Percentiles rank a stretch among this genome's conserved stretches.
These are phyloP conservation scores for Sphinx pinastri DNA, from an alignment of 2,888 invertebrate genomes.

Conservation along the genomic window DNA sequence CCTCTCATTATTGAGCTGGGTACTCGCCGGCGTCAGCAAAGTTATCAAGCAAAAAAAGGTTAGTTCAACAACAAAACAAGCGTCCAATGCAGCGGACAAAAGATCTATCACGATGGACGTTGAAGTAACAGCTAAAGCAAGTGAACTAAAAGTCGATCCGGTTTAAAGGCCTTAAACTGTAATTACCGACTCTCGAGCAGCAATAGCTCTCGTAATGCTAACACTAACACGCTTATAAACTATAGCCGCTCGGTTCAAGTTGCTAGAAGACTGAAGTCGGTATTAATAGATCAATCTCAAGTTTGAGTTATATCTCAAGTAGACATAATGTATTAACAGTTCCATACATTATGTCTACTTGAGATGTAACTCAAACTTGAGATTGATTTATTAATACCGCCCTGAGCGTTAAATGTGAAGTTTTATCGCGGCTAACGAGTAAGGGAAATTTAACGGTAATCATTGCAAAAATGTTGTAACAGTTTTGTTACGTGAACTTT, in stretches of 20 bases:
- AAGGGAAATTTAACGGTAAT: background rate
- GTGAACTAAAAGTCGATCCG: slow-evolving; percentile 36
- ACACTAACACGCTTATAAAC: slow-evolving; percentile 24
- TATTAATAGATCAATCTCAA: too few species aligned
- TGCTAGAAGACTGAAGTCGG: too few species aligned
- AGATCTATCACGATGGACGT: slow-evolving; percentile 33
- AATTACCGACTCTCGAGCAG: slow-evolving; percentile 36
- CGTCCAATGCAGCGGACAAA: slow-evolving; percentile 27
- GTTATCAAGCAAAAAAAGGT: background rate
- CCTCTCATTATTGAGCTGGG: background rate
- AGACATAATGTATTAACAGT: too few species aligned
- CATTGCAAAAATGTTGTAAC: background rate
- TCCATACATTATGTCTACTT: too few species aligned
- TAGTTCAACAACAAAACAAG: background rate
- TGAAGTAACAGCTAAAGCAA: slow-evolving; percentile 38
- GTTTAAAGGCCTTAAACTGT: slow-evolving; percentile 37
- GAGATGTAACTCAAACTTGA: too few species aligned
- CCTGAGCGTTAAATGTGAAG: slow-evolving; percentile 12
- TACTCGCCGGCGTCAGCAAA: background rate
- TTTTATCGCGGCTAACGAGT: slow-evolving; percentile 12
- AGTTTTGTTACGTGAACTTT: background rate
- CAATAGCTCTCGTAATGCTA: slow-evolving; percentile 26
- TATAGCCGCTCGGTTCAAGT: slow-evolving; percentile 8
- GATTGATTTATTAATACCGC: too few species aligned
- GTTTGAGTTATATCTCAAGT: too few species aligned